Evolutionary conservation across 2,888 invertebrate genomes (phyloP).

Genomic region (Lasioglossum figueresi): DNA sequence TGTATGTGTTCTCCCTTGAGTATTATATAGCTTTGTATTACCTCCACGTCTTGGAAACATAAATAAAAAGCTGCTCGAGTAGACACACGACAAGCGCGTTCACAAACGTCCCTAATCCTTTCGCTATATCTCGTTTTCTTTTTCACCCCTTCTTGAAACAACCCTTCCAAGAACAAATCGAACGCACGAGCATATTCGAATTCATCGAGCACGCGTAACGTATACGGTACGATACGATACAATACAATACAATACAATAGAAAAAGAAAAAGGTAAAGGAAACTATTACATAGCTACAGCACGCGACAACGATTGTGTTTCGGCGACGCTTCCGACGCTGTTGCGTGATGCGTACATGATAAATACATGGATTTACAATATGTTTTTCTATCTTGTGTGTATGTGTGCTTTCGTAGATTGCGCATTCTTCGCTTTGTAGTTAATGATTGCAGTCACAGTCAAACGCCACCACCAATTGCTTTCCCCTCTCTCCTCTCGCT

Average conservation of each 20-base stretch:
- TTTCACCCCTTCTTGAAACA: background rate
- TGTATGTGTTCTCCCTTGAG: slow-evolving; percentile 11
- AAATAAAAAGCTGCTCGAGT: slow-evolving; percentile 38
- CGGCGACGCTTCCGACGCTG: slow-evolving; percentile 36
- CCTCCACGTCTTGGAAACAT: background rate
- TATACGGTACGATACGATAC: slow-evolving; percentile 28
- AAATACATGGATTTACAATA: slow-evolving; percentile 57
- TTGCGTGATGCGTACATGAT: slow-evolving; percentile 48
- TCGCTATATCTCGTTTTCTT: background rate
- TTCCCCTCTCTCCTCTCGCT: background rate
- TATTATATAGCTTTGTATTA: slow-evolving; percentile 22
- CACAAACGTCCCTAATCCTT: background rate
- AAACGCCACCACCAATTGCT: slow-evolving; percentile 70
- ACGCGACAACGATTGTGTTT: slow-evolving; percentile 57
- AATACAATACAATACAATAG: background rate
- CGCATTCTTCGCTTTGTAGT: slow-evolving; percentile 68
- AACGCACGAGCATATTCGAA: slow-evolving; percentile 26
- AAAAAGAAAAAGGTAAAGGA: slow-evolving; percentile 52
- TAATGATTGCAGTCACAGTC: slow-evolving; percentile 84
- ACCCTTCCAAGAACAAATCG: slow-evolving; percentile 29
- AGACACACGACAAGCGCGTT: slow-evolving; percentile 31
- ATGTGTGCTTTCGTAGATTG: slow-evolving; percentile 58
- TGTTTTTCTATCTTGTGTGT: slow-evolving; percentile 44
- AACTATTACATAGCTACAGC: slow-evolving; percentile 51
- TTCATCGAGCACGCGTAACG: slow-evolving; percentile 32